Conservation (phyloP, 1,140 invertebrate genomes). For the Platyura marginata region DNA sequence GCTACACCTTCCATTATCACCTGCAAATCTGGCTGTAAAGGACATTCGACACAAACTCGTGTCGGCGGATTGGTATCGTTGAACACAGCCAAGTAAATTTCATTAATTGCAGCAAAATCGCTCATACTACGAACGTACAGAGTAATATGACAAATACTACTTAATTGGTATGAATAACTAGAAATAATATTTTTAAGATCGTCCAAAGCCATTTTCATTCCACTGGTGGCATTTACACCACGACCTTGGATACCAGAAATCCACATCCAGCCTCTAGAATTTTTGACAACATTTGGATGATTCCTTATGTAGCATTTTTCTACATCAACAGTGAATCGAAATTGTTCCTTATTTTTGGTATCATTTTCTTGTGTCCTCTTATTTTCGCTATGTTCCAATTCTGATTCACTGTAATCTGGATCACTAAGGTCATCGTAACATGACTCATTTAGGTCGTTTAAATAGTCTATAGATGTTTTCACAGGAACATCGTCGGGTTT, state of each 20-base stretch:
- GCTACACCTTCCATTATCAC: slow-evolving; percentile 61
- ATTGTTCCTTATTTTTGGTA: slow-evolving; percentile 1
- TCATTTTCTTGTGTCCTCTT: slow-evolving; percentile 17
- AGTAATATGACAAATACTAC: slow-evolving; percentile 57
- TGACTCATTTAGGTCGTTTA: slow-evolving; percentile 35
- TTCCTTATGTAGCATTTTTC: slow-evolving; percentile 21
- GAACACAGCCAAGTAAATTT: slow-evolving; percentile 54
- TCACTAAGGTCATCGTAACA: slow-evolving; percentile 40
- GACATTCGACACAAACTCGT: slow-evolving; percentile 70
- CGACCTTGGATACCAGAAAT: slow-evolving; percentile 52
- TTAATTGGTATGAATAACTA: slow-evolving; percentile 27
- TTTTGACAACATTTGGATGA: slow-evolving; percentile 35
- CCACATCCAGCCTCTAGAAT: slow-evolving; percentile 60
- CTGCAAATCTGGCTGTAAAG: slow-evolving; percentile 46
- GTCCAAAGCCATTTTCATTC: slow-evolving; percentile 16
- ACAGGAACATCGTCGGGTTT: slow-evolving; percentile 24
- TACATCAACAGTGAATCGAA: neutral
- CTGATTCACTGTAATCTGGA: slow-evolving; percentile 35
- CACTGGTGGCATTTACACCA: slow-evolving; percentile 12
- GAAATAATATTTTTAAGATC: slow-evolving; percentile 6
- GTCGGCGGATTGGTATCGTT: slow-evolving; percentile 69
- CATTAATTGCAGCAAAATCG: slow-evolving; percentile 57
- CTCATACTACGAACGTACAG: slow-evolving; percentile 69
- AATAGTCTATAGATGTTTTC: slow-evolving; percentile 34
- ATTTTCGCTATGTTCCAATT: slow-evolving; percentile 34